Evolutionary conservation across 2,113 vertebrate species (phyloP).

Genomic region (Neolamprologus tretocephalus): DNA sequence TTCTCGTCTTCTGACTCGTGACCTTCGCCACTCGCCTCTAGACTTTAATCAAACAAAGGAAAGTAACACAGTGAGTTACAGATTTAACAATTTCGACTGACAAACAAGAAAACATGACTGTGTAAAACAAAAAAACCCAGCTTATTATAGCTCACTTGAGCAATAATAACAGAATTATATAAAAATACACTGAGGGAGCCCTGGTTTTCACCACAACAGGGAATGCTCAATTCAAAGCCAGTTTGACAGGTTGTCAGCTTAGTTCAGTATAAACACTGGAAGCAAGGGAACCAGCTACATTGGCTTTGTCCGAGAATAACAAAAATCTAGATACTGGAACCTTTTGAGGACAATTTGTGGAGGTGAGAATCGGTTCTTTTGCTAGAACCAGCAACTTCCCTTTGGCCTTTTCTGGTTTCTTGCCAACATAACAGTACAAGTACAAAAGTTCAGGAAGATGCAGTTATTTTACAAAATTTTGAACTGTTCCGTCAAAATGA

Average conservation of each 20-base stretch:
- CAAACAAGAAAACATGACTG: not conserved
- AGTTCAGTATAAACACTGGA: not conserved
- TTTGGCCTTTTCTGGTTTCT: not conserved
- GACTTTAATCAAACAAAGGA: not conserved
- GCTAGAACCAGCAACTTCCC: not conserved
- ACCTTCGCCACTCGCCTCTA: not conserved
- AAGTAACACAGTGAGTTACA: not conserved
- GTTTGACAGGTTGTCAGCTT: not conserved
- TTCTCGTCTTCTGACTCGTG: not conserved
- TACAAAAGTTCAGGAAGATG: not conserved
- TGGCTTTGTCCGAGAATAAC: not conserved
- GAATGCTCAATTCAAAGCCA: not conserved
- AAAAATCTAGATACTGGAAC: not conserved
- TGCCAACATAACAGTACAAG: not conserved
- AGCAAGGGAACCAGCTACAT: not conserved
- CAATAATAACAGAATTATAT: not conserved
- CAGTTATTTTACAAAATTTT: not conserved
- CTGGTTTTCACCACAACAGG: not conserved
- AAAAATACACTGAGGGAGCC: not conserved
- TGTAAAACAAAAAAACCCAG: not conserved
- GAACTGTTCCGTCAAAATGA: not conserved
- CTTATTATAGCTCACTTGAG: not conserved
- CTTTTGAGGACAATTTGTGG: not conserved
- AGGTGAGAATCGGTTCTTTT: accelerated
- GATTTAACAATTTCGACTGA: not conserved